phyloP scores from a whole-genome alignment of 2,113 vertebrate species.

The Bettongia penicillata region DNA sequence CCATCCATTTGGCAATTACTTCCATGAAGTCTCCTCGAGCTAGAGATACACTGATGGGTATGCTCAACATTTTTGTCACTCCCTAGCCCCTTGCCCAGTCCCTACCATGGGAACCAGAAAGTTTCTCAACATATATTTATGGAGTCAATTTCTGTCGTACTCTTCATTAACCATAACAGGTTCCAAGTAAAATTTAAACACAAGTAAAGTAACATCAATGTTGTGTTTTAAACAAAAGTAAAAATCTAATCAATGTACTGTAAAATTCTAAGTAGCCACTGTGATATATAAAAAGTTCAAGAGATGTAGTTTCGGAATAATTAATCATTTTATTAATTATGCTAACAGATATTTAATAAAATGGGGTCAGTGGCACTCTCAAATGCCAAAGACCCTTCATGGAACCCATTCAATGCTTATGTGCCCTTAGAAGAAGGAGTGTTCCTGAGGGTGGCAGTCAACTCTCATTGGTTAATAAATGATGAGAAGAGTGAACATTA shows the following conservation, averaged over 20 bases:
- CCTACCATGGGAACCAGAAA: neutral
- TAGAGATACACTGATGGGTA: neutral
- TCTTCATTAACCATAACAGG: neutral
- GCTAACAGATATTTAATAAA: neutral
- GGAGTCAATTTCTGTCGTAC: neutral
- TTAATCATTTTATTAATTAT: neutral
- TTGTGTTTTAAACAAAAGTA: neutral
- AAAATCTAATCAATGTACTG: neutral
- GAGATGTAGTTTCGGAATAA: neutral
- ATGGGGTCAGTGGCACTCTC: neutral
- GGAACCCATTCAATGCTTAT: too few species aligned
- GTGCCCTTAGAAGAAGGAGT: too few species aligned
- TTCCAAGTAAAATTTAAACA: neutral
- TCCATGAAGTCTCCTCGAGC: neutral
- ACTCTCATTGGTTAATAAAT: too few species aligned
- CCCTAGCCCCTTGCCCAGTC: neutral
- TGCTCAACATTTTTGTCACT: neutral
- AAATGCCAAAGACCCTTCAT: neutral
- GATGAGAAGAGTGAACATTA: too few species aligned
- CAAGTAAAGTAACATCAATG: neutral
- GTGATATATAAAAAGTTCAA: neutral
- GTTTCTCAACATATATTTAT: neutral
- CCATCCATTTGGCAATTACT: neutral
- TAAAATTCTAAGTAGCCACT: neutral
- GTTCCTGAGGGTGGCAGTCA: too few species aligned